Conservation (phyloP, 2,888 invertebrate genomes). For the Emmelina monodactyla region DNA sequence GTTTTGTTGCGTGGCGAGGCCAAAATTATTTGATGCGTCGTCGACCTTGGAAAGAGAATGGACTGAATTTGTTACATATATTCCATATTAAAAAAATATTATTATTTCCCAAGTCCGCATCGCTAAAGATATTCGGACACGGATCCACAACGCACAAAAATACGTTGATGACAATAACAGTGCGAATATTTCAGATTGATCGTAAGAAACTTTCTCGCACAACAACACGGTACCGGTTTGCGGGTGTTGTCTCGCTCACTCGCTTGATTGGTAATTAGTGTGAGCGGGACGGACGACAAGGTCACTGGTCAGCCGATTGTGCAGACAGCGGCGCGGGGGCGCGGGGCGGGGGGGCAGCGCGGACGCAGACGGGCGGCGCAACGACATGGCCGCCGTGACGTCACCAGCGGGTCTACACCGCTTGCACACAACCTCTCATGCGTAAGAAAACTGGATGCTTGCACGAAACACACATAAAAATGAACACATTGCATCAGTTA, state of each 20-base stretch:
- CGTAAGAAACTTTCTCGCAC: slow-evolving; percentile 53
- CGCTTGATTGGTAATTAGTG: slow-evolving; percentile 23
- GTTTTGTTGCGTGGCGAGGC: too few species aligned
- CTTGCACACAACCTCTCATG: slow-evolving; percentile 45
- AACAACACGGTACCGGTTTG: slow-evolving; percentile 47
- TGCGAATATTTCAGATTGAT: slow-evolving; percentile 6
- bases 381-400: slow-evolving; percentile 53
- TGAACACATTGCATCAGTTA: not conserved
- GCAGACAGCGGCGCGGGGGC: slow-evolving; percentile 48
- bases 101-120: too few species aligned
- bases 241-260: slow-evolving; percentile 28
- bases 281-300: slow-evolving; percentile 48
- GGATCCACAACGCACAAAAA: too few species aligned
- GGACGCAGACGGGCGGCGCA: slow-evolving; percentile 53
- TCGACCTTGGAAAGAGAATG: not conserved
- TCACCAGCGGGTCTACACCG: slow-evolving; percentile 42
- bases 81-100: too few species aligned
- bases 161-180: not conserved
- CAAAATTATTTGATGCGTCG: slow-evolving; percentile 3
- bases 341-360: slow-evolving; percentile 34
- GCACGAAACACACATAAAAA: slow-evolving; percentile 11
- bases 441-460: slow-evolving; percentile 51
- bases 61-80: not conserved
- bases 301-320: slow-evolving; percentile 60
- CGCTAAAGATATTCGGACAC: too few species aligned